Conservation (phyloP, 2,888 invertebrate genomes). For the Dryadula phaetusa region DNA sequence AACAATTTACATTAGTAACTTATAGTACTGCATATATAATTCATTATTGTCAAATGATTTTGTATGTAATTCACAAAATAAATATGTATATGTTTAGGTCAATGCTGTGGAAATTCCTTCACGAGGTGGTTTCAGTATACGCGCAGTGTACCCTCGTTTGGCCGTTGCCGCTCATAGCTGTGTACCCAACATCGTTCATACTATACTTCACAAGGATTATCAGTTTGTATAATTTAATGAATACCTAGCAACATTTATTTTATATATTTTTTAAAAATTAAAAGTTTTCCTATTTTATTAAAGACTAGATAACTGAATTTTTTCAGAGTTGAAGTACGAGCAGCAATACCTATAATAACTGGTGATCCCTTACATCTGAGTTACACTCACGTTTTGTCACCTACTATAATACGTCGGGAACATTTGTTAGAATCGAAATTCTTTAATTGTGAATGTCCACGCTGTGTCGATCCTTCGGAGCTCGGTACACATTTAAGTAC, state of each 20-base stretch:
- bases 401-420: constrained; percentile 88
- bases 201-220: constrained; percentile 77
- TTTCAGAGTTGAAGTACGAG: constrained; percentile 87
- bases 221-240: constrained; percentile 25
- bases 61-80: not conserved
- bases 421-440: constrained; percentile 90
- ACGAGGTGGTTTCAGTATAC: constrained; percentile 86
- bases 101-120: constrained; percentile 91
- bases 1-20: too few species aligned
- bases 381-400: constrained; percentile 90
- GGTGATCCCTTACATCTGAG: constrained; percentile 88
- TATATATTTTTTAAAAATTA: not conserved
- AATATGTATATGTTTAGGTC: constrained; percentile 66
- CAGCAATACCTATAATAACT: constrained; percentile 86
- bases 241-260: not conserved
- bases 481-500: constrained; percentile 91
- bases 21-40: too few species aligned
- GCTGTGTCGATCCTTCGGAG: constrained; percentile 92
- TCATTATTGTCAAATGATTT: too few species aligned
- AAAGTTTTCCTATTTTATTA: not conserved
- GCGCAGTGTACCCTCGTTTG: constrained; percentile 91
- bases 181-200: constrained; percentile 91
- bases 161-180: constrained; percentile 92
- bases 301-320: not conserved
- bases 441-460: constrained; percentile 89